These are phyloP conservation scores for Drosophila robusta DNA, from an alignment of 2,888 invertebrate genomes.

Conservation along the genomic window DNA sequence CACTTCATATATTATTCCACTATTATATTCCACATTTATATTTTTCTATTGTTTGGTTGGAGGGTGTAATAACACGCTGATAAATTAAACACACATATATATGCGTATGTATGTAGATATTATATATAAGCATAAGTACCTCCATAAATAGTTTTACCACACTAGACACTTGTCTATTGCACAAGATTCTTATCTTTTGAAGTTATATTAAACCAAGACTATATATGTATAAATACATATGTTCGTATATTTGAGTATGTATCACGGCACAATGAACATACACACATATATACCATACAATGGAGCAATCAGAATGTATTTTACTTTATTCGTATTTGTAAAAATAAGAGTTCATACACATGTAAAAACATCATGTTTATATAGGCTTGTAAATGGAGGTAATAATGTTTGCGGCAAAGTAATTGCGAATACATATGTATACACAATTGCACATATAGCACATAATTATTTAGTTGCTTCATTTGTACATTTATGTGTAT, in stretches of 20 bases:
- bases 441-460: constrained; percentile 17
- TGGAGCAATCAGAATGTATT: constrained; percentile 18
- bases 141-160: constrained; percentile 11
- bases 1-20: background rate
- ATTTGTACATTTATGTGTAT: constrained; percentile 17
- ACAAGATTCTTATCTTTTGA: background rate
- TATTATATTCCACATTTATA: background rate
- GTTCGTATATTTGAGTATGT: background rate
- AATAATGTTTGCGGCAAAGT: constrained; percentile 23
- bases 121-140: background rate
- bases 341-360: background rate
- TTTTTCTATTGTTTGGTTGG: background rate
- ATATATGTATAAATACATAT: constrained; percentile 12
- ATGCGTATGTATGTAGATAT: background rate
- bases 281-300: background rate
- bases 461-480: constrained; percentile 22
- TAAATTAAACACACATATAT: constrained; percentile 1
- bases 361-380: background rate
- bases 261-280: constrained; percentile 2
- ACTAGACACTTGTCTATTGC: background rate
- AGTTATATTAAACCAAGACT: background rate
- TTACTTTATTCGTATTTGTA: constrained; percentile 3
- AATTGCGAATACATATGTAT: constrained; percentile 29
- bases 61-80: background rate
- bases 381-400: constrained; percentile 10